A percentile compares a stretch with the other conserved stretches of the same genome.
Evolutionary conservation across 2,113 vertebrate species (phyloP).

Genomic region (Oostethus manadensis): DNA sequence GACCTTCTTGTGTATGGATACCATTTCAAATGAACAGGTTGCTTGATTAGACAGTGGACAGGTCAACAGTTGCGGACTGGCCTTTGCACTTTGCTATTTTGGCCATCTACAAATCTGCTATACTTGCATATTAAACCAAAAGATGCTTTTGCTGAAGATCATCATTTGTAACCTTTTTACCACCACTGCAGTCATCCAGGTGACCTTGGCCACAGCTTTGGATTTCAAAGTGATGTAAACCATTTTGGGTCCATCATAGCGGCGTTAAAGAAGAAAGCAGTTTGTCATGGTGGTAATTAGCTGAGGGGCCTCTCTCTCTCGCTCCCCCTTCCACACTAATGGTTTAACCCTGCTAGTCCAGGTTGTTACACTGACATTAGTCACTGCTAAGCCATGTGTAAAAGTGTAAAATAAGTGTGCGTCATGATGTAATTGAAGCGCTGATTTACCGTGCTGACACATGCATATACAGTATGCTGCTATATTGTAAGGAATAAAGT

Average conservation of each 20-base stretch:
- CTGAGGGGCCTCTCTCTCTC: constrained; percentile 8
- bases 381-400: constrained; percentile 17
- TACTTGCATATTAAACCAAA: no score
- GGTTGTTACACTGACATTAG: constrained; percentile 28
- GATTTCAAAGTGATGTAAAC: constrained; percentile 28
- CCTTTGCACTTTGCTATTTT: no score
- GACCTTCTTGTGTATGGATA: no score
- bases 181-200: neutral
- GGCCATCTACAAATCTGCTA: no score
- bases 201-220: constrained; percentile 40
- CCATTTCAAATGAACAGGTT: no score
- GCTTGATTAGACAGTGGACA: no score
- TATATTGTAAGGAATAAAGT: neutral
- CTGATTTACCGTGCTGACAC: constrained; percentile 7
- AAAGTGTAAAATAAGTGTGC: constrained; percentile 3
- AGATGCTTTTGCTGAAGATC: no score
- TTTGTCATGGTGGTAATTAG: constrained; percentile 38
- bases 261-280: constrained; percentile 12
- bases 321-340: constrained; percentile 11
- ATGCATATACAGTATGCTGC: neutral
- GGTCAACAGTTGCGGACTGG: no score
- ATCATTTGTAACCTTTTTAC: neutral
- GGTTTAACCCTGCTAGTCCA: constrained; percentile 17
- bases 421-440: constrained; percentile 4
- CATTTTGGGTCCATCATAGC: constrained; percentile 27